A percentile compares a stretch with the other conserved stretches of the same genome.
phyloP scores from a whole-genome alignment of 2,113 vertebrate genomes.

The Leiothrix lutea region DNA sequence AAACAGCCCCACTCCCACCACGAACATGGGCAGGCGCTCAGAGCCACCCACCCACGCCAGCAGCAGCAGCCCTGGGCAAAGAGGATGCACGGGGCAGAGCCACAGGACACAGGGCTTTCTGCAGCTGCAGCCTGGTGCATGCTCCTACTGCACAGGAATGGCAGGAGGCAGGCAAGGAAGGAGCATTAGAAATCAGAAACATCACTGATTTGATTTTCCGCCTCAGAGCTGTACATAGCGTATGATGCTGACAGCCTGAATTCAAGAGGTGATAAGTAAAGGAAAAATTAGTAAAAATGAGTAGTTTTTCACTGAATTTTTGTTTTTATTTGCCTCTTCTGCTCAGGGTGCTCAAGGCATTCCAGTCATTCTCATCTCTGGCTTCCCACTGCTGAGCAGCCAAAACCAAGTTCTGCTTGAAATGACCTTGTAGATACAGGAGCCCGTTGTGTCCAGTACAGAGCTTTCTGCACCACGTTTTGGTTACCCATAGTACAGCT shows the following conservation, averaged over 20 bases:
- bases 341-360: background rate
- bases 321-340: background rate
- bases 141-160: background rate
- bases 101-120: rapidly evolving
- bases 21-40: rapidly evolving
- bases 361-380: background rate
- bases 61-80: background rate
- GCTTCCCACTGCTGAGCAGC: background rate
- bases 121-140: rapidly evolving
- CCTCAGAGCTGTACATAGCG: rapidly evolving
- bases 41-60: rapidly evolving
- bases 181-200: background rate
- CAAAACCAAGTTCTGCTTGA: background rate
- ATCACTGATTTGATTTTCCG: background rate
- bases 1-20: background rate
- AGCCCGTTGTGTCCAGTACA: background rate
- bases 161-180: background rate
- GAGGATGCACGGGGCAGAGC: background rate
- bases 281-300: background rate
- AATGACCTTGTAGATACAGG: background rate
- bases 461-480: background rate
- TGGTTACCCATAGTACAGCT: rapidly evolving
- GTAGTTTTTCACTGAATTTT: background rate
- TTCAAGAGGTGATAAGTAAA: background rate
- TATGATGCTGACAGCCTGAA: background rate